Base-by-base conservation (phyloP, 1,140 invertebrate genomes). In the Propsilocerus akamusi region DNA sequence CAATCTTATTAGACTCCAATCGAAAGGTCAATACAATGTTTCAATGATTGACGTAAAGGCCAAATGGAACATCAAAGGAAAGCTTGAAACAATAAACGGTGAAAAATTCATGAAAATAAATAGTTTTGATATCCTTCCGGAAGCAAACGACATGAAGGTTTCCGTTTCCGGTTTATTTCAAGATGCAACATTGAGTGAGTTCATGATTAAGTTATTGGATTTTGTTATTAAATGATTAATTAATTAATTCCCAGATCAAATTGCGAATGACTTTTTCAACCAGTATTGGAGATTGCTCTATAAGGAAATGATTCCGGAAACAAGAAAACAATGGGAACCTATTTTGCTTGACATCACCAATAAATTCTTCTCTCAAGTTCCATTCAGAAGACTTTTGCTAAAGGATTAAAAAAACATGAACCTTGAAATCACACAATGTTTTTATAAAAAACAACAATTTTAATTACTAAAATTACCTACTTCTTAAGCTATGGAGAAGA, bases 191-290 rank as follows among this genome's bases (percentile, higher is more conserved):
- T 48, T 65, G 10, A 65, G 63, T 65, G 51, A 58, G 57, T 23
- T 32, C 26, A 47, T 48, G 10, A 23, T 30, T 17, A 14, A n/a
- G n/a, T 34, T 34, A 7, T 34, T 34, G 4, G 4, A n/a, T 6
- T 34, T 34, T 14, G 25, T 41, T 47, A 23, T 47, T 50, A 25
- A 26, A 7, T 30, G 10, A 53, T 48, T 48, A 17, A 23, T 30
- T 17, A 23, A 14, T 47, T 25, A 2, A 5, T 12, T 28, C 28
- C 5, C 14, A 65, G 63, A 64, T 55, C 53, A 57, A 24, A 54
- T 64, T 34, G 55, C 63, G n/a, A 34, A 64, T 51, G 60, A 65
- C 26, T 64, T 64, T 48, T 54, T 64, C 11, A 65, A 65, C 48
- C 59, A 64, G 47, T 58, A 65, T 26, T 65, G 63, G 63, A 60